Evolutionary conservation across 2,888 invertebrate species (phyloP), one percentile per base, ranked within the genome.

Genomic region (Drosophila lutescens): DNA sequence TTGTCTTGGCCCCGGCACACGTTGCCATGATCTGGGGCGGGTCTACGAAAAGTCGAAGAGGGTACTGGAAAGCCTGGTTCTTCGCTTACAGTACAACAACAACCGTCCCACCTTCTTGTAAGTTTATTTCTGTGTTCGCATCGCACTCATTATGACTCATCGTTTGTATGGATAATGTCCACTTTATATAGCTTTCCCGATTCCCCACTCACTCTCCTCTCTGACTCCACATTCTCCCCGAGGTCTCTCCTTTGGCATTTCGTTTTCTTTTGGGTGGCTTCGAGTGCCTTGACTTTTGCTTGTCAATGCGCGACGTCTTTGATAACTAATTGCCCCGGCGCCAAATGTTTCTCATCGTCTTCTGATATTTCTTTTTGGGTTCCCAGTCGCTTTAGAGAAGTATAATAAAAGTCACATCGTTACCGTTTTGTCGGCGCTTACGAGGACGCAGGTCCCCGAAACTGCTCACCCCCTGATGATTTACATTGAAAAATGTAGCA

Each of bases 271-370:
- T 86, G 80, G 84, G 83, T 83, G 86, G 75, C 74, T 62, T 77
- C 79, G 74, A 79, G 85, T 88, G 87, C 89, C 86, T 86, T 88
- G 85, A 85, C 89, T 88, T 86, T 75, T 78, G 89, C 78, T 81
- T 85, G 89, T 85, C 89, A 85, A 86, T 78, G 88, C 69, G 79
- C 88, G 87, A 81, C 81, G 85, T 81, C 85, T 81, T 86, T 84
- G 85, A 85, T 85, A 85, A 85, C 85, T 88, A 85, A 85, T 85
- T 88, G 85, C 85, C 78, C 62, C 81, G 85, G 85, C 89, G 85
- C 85, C 85, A 84, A 85, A 86, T 84, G 81, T 75, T 81, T 79
- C 74, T 72, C 66, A 55, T 57, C 53, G 46, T 74, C 20, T 59
- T 53, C 20, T 43, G 50, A 61, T 55, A 56, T 61, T 49, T 49